These are phyloP conservation scores for Siphonodentalium dalli DNA, from an alignment of 2,888 invertebrate genomes.

Conservation along the genomic window DNA sequence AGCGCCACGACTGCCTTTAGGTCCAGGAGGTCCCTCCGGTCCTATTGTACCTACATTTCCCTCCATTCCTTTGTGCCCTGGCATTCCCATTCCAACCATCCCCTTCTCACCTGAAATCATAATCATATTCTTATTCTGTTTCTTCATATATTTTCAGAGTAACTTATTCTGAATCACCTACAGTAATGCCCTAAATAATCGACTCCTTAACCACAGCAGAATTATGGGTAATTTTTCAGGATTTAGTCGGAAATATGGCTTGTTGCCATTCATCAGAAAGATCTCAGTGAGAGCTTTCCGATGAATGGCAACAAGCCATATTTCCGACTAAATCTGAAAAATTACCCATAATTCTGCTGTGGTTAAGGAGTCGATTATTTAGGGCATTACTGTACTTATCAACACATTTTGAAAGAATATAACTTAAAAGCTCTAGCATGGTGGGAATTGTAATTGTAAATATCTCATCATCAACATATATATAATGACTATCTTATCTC, in stretches of 20 bases:
- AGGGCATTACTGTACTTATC: no score
- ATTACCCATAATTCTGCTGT: no score
- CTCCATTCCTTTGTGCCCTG: no score
- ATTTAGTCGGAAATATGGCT: no score
- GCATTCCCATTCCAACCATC: constrained; percentile 11
- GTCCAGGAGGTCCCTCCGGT: constrained; percentile 18
- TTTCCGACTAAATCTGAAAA: no score
- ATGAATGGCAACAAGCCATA: no score
- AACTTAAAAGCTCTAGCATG: not conserved
- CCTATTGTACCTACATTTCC: constrained; percentile 21
- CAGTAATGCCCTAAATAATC: no score
- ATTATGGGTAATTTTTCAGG: no score
- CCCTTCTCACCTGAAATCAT: constrained; percentile 16
- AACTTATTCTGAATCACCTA: not conserved
- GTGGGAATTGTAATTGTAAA: not conserved
- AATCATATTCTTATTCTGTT: not conserved
- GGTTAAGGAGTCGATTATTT: no score
- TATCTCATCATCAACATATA: not conserved
- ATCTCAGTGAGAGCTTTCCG: no score
- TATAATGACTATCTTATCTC: not conserved
- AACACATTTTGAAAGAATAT: not conserved
- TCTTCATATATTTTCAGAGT: not conserved
- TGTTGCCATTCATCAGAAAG: no score
- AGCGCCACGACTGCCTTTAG: constrained; percentile 16
- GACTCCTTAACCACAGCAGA: no score